These are phyloP conservation scores for Junonia oenone DNA, from an alignment of 2,888 invertebrate species.

Conservation along the genomic window DNA sequence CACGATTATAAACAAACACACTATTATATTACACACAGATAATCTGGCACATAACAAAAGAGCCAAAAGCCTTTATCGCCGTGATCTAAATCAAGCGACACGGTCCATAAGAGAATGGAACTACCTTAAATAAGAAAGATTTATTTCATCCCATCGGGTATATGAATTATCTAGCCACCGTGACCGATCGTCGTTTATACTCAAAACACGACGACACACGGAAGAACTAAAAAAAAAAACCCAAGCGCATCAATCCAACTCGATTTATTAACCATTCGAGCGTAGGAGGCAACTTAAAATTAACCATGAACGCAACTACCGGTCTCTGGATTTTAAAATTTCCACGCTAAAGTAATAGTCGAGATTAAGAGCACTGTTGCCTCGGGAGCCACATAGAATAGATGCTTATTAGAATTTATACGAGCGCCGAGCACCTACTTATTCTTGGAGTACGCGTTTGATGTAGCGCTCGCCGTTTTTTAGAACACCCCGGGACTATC, in stretches of 20 bases:
- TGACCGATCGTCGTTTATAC: constrained; percentile 58
- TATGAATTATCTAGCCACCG: constrained; percentile 40
- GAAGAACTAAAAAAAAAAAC: constrained; percentile 35
- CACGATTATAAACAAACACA: constrained; percentile 9
- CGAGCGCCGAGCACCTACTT: constrained; percentile 42
- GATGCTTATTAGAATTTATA: constrained; percentile 73
- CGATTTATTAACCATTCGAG: constrained; percentile 60
- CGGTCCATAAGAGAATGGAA: constrained; percentile 35
- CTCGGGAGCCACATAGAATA: constrained; percentile 58
- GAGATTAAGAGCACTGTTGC: constrained; percentile 71
- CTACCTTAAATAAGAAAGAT: constrained; percentile 36
- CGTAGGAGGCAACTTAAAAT: constrained; percentile 73
- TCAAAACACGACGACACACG: constrained; percentile 51
- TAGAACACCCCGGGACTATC: constrained; percentile 56
- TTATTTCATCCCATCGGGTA: constrained; percentile 36
- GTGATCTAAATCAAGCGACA: constrained; percentile 37
- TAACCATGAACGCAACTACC: constrained; percentile 62
- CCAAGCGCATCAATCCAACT: constrained; percentile 35
- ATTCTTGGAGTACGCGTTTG: constrained; percentile 46
- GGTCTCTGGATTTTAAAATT: constrained; percentile 56
- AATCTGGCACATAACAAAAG: constrained; percentile 21
- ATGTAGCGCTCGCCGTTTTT: constrained; percentile 58
- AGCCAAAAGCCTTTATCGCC: constrained; percentile 27
- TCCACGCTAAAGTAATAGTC: constrained; percentile 65
- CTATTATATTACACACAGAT: constrained; percentile 17